Conservation (phyloP, 2,113 vertebrate genomes). For the Ammodramus savannarum region DNA sequence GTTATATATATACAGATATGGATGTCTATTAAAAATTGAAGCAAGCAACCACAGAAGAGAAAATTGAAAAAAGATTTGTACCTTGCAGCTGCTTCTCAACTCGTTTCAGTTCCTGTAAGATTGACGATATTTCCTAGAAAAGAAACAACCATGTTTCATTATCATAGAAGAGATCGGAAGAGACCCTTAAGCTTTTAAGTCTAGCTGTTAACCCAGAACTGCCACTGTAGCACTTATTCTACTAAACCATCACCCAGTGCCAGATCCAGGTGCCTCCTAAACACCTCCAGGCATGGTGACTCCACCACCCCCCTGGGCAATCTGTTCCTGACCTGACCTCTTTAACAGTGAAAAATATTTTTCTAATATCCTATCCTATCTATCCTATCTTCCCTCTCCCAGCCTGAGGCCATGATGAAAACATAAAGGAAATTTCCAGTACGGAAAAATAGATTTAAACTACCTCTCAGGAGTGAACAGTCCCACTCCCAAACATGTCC, state of each 20-base stretch:
- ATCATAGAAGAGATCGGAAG: background rate
- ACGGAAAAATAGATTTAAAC: background rate
- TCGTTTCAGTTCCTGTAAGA: constrained; percentile 91
- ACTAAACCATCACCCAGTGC: background rate
- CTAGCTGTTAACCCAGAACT: background rate
- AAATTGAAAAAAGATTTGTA: constrained; percentile 56
- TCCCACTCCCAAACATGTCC: background rate
- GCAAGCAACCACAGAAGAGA: background rate
- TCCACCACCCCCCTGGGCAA: background rate
- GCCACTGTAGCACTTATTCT: background rate
- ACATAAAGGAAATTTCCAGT: background rate
- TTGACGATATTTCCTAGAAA: constrained; percentile 91
- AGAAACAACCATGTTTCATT: background rate
- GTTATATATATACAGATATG: background rate
- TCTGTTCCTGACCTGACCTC: background rate
- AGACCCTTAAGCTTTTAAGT: background rate
- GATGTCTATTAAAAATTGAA: background rate
- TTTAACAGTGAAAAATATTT: background rate
- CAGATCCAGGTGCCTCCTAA: background rate
- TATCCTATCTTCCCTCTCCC: background rate
- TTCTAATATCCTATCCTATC: background rate
- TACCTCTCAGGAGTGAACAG: background rate
- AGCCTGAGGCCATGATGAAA: background rate
- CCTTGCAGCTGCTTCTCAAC: constrained; percentile 97
- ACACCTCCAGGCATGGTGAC: background rate